A percentile compares a stretch with the other conserved stretches of the same genome.
Conservation (phyloP, 2,797 vertebrate species). For the Crocodylus rhombifer region DNA sequence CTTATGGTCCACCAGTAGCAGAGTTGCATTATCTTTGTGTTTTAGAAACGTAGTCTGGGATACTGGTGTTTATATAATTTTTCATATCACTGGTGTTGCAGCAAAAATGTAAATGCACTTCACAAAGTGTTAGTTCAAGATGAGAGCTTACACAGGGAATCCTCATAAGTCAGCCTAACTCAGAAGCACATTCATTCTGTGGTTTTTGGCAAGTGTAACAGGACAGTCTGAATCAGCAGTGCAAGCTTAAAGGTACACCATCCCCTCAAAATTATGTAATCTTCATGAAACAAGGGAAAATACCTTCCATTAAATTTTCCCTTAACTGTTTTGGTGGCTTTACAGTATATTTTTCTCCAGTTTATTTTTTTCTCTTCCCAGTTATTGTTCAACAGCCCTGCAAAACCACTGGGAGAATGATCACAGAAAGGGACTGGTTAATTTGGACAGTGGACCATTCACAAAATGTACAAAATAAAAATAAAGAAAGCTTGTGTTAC, state of each 20-base stretch:
- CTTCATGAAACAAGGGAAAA: not conserved
- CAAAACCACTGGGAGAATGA: no score
- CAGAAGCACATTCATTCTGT: not conserved
- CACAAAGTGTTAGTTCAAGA: not conserved
- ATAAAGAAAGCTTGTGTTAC: conserved; percentile 1
- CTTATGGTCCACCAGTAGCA: conserved; percentile 27
- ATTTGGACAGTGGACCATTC: no score
- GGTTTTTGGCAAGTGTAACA: not conserved
- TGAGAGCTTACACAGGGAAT: conserved; percentile 26
- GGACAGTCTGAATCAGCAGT: conserved; percentile 42
- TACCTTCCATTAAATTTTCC: not conserved
- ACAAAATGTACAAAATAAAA: not conserved
- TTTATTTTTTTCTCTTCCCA: not conserved
- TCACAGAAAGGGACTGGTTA: no score
- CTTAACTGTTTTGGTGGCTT: not conserved
- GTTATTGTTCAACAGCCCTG: no score
- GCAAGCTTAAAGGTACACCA: not conserved
- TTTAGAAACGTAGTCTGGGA: not conserved
- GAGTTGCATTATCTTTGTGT: not conserved
- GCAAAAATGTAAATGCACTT: not conserved
- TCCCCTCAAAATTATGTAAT: not conserved
- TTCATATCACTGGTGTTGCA: not conserved
- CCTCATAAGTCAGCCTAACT: not conserved
- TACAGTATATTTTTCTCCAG: not conserved
- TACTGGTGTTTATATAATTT: not conserved